phyloP scores from a whole-genome alignment of 2,888 invertebrate genomes.

The Harpalus rubripes region DNA sequence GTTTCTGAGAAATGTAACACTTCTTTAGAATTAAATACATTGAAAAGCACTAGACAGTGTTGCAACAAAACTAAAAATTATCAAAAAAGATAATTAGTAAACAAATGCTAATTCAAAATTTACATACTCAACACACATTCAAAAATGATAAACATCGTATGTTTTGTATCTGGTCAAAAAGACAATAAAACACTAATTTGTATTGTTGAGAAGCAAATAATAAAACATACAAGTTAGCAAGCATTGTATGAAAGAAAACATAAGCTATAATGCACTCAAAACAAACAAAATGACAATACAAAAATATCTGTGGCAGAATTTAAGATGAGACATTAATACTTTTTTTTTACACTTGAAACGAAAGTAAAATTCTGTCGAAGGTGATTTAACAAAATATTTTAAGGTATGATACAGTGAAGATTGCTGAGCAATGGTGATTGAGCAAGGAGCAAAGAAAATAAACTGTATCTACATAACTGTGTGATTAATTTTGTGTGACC shows the following conservation, averaged over 20 bases:
- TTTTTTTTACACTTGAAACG: conserved; percentile 44
- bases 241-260: conserved; percentile 11
- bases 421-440: conserved; percentile 61
- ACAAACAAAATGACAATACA: conserved; percentile 52
- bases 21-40: conserved; percentile 11
- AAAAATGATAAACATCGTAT: conserved; percentile 46
- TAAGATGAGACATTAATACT: conserved; percentile 1
- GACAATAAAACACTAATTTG: conserved; percentile 43
- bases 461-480: conserved; percentile 42
- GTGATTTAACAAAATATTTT: conserved; percentile 64
- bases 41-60: background rate
- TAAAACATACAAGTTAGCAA: conserved; percentile 42
- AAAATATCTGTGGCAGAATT: conserved; percentile 46
- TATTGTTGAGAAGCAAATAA: conserved; percentile 45
- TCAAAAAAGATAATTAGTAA: conserved; percentile 9
- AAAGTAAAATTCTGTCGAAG: conserved; percentile 64
- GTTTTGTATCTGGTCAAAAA: conserved; percentile 50
- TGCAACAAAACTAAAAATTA: conserved; percentile 3
- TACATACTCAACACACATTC: conserved; percentile 10
- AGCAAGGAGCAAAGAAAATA: conserved; percentile 40
- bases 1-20: conserved; percentile 8
- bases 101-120: conserved; percentile 51
- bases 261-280: background rate
- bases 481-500: conserved; percentile 26
- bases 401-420: conserved; percentile 48